Evolutionary conservation across 2,888 invertebrate species (phyloP).

Genomic region (Drosophila yooni): DNA sequence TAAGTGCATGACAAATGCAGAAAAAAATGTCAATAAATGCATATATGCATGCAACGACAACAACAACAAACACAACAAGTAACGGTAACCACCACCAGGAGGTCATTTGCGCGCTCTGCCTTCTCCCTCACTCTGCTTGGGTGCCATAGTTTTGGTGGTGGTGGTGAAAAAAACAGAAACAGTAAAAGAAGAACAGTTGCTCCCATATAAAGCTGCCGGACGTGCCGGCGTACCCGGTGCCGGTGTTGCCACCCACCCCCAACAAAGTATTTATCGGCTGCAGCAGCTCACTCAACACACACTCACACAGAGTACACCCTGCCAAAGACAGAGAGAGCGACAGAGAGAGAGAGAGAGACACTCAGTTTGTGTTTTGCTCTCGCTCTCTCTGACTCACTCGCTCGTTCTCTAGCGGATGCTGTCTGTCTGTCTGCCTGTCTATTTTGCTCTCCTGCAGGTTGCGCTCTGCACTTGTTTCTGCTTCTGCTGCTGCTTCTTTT

Average conservation of each 20-base stretch:
- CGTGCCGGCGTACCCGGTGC: slow-evolving; percentile 37
- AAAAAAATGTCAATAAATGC: slow-evolving; percentile 78
- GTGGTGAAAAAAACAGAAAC: slow-evolving; percentile 7
- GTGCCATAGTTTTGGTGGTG: slow-evolving; percentile 16
- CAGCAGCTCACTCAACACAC: slow-evolving; percentile 20
- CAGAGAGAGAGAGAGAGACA: slow-evolving; percentile 27
- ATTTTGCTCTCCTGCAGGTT: slow-evolving; percentile 66
- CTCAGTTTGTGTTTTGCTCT: slow-evolving; percentile 27
- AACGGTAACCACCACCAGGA: slow-evolving; percentile 72
- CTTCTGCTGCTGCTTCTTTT: slow-evolving; percentile 9
- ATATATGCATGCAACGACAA: slow-evolving; percentile 50
- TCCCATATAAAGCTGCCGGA: slow-evolving; percentile 30
- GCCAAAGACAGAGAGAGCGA: slow-evolving; percentile 40
- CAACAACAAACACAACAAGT: slow-evolving; percentile 31
- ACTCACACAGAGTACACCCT: slow-evolving; percentile 47
- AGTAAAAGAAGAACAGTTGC: slow-evolving; percentile 46
- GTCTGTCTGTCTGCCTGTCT: slow-evolving; percentile 40
- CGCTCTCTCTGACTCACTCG: slow-evolving; percentile 19
- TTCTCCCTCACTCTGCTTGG: slow-evolving; percentile 29
- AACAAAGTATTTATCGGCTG: slow-evolving; percentile 35
- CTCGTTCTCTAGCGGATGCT: slow-evolving; percentile 52
- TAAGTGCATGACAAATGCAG: slow-evolving; percentile 42
- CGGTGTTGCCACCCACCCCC: slow-evolving; percentile 59
- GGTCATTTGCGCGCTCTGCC: slow-evolving; percentile 31
- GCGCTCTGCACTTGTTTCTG: slow-evolving; percentile 56